phyloP scores from a whole-genome alignment of 2,888 invertebrate genomes.

The Coelopa pilipes region DNA sequence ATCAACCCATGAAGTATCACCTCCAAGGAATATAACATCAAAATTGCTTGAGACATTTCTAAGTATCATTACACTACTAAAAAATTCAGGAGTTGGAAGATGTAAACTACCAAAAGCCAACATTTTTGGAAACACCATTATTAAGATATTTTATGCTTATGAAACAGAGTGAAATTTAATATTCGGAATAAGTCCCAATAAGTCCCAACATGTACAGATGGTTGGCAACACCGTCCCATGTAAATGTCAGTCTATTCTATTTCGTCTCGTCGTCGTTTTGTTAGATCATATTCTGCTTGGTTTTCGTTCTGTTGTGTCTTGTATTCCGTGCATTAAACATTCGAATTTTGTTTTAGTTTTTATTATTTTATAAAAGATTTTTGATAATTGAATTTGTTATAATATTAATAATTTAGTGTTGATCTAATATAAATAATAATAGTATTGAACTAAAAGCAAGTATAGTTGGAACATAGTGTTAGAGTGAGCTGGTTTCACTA shows the following conservation, averaged over 20 bases:
- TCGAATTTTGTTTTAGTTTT: slow-evolving; percentile 9
- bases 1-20: not conserved
- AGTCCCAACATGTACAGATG: no score
- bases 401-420: not conserved
- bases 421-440: not conserved
- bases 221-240: not conserved
- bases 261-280: not conserved
- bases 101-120: no score
- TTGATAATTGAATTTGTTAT: not conserved
- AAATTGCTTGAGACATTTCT: not conserved
- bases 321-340: not conserved
- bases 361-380: not conserved
- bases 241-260: not conserved
- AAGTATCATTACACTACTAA: no score
- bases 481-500: not conserved
- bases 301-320: not conserved
- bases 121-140: no score
- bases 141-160: not conserved
- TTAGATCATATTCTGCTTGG: not conserved
- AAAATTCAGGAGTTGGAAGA: no score
- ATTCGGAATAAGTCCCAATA: no score
- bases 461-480: not conserved
- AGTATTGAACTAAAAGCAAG: not conserved
- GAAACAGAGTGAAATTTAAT: not conserved
- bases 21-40: not conserved